Evolutionary conservation across 1,140 invertebrate species (phyloP), one percentile per base, ranked within the genome.

Genomic region (Bombus balteatus): DNA sequence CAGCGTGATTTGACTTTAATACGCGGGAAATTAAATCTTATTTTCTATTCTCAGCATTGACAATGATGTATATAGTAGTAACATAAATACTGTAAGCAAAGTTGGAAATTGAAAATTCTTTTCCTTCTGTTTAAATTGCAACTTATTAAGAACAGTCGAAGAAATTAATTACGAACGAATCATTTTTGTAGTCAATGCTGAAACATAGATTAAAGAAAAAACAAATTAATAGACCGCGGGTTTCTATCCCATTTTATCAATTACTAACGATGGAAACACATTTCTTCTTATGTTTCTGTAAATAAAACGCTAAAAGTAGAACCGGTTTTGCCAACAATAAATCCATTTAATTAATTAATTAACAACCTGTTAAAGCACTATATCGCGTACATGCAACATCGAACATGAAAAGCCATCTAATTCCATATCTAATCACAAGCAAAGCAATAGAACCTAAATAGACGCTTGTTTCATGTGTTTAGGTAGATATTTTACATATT

Each of bases 171-270:
- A 62, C 10, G 12, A 62, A n/a, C 4, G 59, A 62, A 62, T 25
- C 4, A n/a, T 3, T 10, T 53, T 53, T 22, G 5, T 22, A 2
- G 18, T 22, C 47, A 0, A 18, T 53, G 18, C 0, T 8, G 5
- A 8, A 53, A 8, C 57, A 4, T n/a, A 13, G 12, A 25, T 62
- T 13, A 62, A 62, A 13, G n/a, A 62, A 62, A n/a, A 28, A 62
- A n/a, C 1, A 62, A 10, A 62, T n/a, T 12, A 12, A 62, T 4
- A n/a, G 0, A 62, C 10, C 0, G 3, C 10, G 3, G 1, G 1
- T 53, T 22, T 53, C 18, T 53, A 22, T 53, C 5, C 47, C 47
- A 53, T 62, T 25, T 62, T 10, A 12, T 62, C 28, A 0, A 62
- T 25, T 62, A 12, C 28, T 13, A 62, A 5, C 12, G 10, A 62